Percentiles rank a stretch among this genome's conserved stretches.
Conservation (phyloP, 2,113 vertebrate species). For the Saguinus midas region DNA sequence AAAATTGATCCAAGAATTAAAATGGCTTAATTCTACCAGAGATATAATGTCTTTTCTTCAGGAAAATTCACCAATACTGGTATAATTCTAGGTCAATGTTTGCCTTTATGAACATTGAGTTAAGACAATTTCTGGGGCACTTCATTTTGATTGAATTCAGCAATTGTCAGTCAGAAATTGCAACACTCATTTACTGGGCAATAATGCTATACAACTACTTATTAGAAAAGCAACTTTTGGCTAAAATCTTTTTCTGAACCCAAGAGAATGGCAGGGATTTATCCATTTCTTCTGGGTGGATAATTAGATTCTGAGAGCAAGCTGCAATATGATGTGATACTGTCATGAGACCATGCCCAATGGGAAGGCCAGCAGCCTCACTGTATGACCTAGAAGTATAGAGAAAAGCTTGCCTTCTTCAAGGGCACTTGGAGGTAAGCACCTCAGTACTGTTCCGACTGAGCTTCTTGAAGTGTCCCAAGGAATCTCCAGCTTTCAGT, state of each 20-base stretch:
- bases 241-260: not conserved
- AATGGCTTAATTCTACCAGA: not conserved
- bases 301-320: not conserved
- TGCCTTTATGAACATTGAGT: not conserved
- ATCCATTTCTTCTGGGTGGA: not conserved
- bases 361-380: not conserved
- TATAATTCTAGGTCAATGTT: not conserved
- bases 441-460: not conserved
- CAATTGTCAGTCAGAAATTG: not conserved
- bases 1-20: not conserved
- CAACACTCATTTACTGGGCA: slow-evolving; percentile 12
- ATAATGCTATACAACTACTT: not conserved
- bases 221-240: not conserved
- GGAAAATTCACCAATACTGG: not conserved
- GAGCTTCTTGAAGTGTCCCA: not conserved
- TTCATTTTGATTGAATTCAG: slow-evolving; percentile 2
- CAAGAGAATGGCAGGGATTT: not conserved
- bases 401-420: not conserved
- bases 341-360: not conserved
- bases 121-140: not conserved
- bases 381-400: not conserved
- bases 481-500: not conserved
- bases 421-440: not conserved
- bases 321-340: not conserved
- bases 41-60: not conserved